Evolutionary conservation across 2,113 vertebrate genomes (phyloP), one percentile per base, ranked within the genome.

Genomic region (Sardina pilchardus): DNA sequence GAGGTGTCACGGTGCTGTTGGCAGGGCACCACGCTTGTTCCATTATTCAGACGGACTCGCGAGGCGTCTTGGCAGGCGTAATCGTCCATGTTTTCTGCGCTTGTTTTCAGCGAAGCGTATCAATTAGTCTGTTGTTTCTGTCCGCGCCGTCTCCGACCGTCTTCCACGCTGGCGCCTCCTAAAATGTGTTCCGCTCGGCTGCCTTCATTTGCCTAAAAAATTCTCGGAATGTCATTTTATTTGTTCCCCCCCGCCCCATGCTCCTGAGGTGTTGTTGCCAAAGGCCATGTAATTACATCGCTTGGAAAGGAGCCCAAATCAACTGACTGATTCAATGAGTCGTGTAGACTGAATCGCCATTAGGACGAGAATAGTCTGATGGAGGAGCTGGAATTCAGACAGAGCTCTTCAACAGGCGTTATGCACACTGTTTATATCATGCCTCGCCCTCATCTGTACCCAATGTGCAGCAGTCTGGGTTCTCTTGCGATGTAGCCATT

Each of bases 291-390:
- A 34, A 78, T 78, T 78, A 78, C 71, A 34, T 34, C 34, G 63
- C n/a, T 71, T 71, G 63, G 63, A 71, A 30, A 71, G 63, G 63
- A 7, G 63, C 63, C n/a, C n/a, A 71, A 71, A n/a, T 10, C n/a
- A n/a, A 78, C 26, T 34, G 71, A 78, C 71, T 78, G 71, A 78
- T 78, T 78, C 71, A 36, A 36, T 78, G 71, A 78, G 71, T 78
- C 30, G 71, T 3, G 14, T 0, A 10, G 71, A 78, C 71, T 10
- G 14, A 78, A 34, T 36, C 12, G 36, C 26, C 71, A 17, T 78
- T 34, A 34, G 14, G 30, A 17, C 71, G 26, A 26, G 26, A 71
- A 30, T 71, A n/a, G 63, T 71, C 63, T 71, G 63, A 30, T 78
- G 2, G 6, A 63, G 59, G 71, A 36, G 30, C 16, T 10, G 0